Percentiles rank a stretch among this genome's conserved stretches.
These are phyloP conservation scores for Patagioenas fasciata DNA, from an alignment of 2,113 vertebrate genomes.

Conservation along the genomic window DNA sequence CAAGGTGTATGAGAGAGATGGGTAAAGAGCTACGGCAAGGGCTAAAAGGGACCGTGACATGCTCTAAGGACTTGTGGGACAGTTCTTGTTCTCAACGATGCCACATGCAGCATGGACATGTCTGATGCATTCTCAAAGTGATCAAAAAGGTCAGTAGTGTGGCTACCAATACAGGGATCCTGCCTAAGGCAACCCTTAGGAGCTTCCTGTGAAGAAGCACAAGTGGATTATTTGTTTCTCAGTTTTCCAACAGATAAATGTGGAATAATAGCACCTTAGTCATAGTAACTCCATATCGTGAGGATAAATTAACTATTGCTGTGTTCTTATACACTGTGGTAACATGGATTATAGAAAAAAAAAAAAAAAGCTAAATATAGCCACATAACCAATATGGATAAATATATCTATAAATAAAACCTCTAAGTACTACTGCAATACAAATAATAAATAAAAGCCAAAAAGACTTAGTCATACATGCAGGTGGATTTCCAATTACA, in stretches of 20 bases:
- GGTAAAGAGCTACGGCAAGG: neutral
- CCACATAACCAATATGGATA: neutral
- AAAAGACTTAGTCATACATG: neutral
- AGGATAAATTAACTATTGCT: neutral
- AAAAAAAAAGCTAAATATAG: neutral
- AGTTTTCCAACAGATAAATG: neutral
- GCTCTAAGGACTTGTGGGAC: neutral
- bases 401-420: conserved; percentile 32
- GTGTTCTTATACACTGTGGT: neutral
- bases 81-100: neutral
- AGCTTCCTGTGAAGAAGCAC: neutral
- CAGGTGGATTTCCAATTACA: conserved; percentile 22
- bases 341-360: neutral
- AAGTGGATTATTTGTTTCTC: neutral
- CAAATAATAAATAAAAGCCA: conserved; percentile 43
- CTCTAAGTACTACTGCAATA: neutral
- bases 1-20: neutral
- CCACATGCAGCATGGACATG: neutral
- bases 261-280: neutral
- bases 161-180: neutral
- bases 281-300: neutral
- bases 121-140: neutral
- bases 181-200: neutral
- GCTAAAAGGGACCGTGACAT: rapidly evolving
- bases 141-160: neutral